Conservation (phyloP, 2,113 vertebrate genomes). For the Noctilio leporinus region DNA sequence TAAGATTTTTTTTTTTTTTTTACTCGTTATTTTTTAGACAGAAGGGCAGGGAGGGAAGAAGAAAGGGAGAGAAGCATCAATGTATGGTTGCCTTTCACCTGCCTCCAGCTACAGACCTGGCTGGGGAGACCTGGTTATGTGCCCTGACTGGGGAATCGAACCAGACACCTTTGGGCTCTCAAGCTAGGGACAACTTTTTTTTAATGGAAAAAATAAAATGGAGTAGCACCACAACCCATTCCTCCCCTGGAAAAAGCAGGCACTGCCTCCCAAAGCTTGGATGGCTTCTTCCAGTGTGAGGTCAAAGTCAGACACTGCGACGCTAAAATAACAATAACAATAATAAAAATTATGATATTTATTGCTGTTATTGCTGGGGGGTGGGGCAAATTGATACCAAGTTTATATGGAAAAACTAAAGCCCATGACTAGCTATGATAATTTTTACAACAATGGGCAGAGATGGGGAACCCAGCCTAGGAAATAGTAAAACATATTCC, state of each 20-base stretch:
- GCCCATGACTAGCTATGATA: not conserved
- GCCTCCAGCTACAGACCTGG: too few relatives aligned
- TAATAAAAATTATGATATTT: not conserved
- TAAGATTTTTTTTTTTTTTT: too few relatives aligned
- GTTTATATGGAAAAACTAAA: not conserved
- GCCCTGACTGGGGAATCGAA: too few relatives aligned
- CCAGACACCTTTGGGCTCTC: too few relatives aligned
- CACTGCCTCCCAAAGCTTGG: not conserved
- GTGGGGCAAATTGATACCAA: not conserved
- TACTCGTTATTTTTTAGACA: too few relatives aligned
- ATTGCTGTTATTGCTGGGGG: not conserved
- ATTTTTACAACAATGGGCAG: not conserved
- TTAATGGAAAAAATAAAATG: not conserved
- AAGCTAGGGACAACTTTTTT: too few relatives aligned
- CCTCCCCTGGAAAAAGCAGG: not conserved
- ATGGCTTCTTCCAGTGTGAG: not conserved
- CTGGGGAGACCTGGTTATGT: too few relatives aligned
- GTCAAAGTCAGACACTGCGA: not conserved
- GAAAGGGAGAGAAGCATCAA: too few relatives aligned
- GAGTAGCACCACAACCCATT: too few relatives aligned
- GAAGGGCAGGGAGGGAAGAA: too few relatives aligned
- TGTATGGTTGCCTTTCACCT: too few relatives aligned
- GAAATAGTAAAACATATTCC: not conserved
- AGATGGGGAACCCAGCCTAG: not conserved
- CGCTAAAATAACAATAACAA: not conserved